These are phyloP conservation scores for Siniperca knerii DNA, from an alignment of 2,113 vertebrate species.

Conservation along the genomic window DNA sequence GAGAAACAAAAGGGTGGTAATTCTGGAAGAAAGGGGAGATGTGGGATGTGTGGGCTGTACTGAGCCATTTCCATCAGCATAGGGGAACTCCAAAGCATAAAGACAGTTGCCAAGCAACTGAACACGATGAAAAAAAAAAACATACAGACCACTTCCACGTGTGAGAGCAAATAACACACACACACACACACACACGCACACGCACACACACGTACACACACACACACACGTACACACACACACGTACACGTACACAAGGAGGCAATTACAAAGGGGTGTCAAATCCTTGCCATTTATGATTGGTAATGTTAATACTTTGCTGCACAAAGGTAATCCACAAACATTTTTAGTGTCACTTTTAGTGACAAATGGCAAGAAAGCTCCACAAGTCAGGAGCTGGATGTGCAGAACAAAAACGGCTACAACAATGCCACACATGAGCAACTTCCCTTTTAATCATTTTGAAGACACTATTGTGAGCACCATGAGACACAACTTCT, in stretches of 20 bases:
- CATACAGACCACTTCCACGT: slow-evolving; percentile 73
- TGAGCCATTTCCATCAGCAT: slow-evolving; percentile 70
- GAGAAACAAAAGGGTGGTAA: slow-evolving; percentile 62
- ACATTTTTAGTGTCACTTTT: slow-evolving; percentile 33
- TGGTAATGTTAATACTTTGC: slow-evolving; percentile 44
- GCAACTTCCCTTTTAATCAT: slow-evolving; percentile 20
- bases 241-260: slow-evolving; percentile 2
- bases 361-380: background rate
- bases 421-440: slow-evolving; percentile 12
- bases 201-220: slow-evolving; percentile 31
- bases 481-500: background rate
- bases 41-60: slow-evolving; percentile 61
- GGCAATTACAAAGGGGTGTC: slow-evolving; percentile 51
- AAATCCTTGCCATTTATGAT: slow-evolving; percentile 47
- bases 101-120: slow-evolving; percentile 85
- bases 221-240: too few species aligned
- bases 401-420: slow-evolving; percentile 16
- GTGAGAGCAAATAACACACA: slow-evolving; percentile 65
- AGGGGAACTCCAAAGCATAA: slow-evolving; percentile 81
- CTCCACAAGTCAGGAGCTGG: slow-evolving; percentile 5
- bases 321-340: slow-evolving; percentile 2
- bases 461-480: background rate
- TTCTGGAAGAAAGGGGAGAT: slow-evolving; percentile 64
- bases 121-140: slow-evolving; percentile 55
- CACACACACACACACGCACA: slow-evolving; percentile 31